These are phyloP conservation scores for Lasaia peninsularis DNA, from an alignment of 1,140 invertebrate species.

Conservation along the genomic window DNA sequence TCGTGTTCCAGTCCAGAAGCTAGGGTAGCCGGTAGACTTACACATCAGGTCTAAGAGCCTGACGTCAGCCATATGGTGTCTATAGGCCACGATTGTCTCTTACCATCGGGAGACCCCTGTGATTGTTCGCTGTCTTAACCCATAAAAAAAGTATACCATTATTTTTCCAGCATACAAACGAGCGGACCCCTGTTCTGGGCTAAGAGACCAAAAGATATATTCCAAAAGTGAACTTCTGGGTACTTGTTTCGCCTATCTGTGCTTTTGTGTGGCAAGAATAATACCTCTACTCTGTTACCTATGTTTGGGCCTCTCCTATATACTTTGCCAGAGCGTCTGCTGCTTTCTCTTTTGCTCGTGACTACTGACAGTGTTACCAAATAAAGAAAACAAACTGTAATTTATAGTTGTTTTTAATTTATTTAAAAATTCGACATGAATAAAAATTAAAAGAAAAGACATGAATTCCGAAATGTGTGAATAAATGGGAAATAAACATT, in stretches of 20 bases:
- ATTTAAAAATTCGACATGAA: too few relatives aligned
- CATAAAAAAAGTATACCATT: background rate
- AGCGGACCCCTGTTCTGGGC: slow-evolving; percentile 25
- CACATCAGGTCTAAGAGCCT: too few relatives aligned
- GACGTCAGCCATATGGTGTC: too few relatives aligned
- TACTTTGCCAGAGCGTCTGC: slow-evolving; percentile 26
- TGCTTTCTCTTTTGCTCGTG: slow-evolving; percentile 36
- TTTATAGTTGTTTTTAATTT: background rate
- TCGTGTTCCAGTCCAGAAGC: too few relatives aligned
- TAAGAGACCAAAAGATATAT: slow-evolving; percentile 17
- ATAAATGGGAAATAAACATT: too few relatives aligned
- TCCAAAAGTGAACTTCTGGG: slow-evolving; percentile 21
- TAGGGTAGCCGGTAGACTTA: too few relatives aligned
- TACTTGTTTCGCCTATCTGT: slow-evolving; percentile 8
- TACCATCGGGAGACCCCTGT: too few relatives aligned
- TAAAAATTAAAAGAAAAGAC: too few relatives aligned
- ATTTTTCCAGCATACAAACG: slow-evolving; percentile 28
- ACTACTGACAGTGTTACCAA: background rate
- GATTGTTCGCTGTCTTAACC: too few relatives aligned
- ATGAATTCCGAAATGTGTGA: too few relatives aligned
- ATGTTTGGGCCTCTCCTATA: slow-evolving; percentile 26
- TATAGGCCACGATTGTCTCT: too few relatives aligned
- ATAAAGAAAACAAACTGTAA: background rate
- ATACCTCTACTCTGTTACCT: slow-evolving; percentile 35
- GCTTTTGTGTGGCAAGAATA: slow-evolving; percentile 13